Base-by-base conservation (phyloP, 2,888 invertebrate species). In the Anorthoa munda region DNA sequence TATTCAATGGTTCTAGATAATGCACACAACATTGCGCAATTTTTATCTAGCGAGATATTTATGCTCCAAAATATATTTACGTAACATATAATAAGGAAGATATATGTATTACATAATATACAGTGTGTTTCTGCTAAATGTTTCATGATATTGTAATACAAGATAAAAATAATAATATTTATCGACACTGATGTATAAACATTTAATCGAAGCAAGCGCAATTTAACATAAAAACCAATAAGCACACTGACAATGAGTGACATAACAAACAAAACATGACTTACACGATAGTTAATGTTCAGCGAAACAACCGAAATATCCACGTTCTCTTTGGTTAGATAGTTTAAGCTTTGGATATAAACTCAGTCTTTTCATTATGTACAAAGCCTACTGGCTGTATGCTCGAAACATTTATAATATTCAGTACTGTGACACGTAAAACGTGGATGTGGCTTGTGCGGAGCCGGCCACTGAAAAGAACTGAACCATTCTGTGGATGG, bases 371-470 rank as follows among this genome's bases (percentile, higher is more conserved):
- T 91, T 95, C 94, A 92, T 93, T 93, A 96, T 96, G 90, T 96
- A 96, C 96, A 96, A 92, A 88, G 93, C 93, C 93, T 91, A 91
- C 83, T 80, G 90, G 92, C 91, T 88, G 89, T 89, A 89, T 90
- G 90, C 87, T 90, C 88, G 88, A 86, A 93, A 91, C 85, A 88
- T 89, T 89, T 89, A 90, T 90, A 86, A 91, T 91, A 87, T 88
- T 96, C 95, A 97, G 94, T 96, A 97, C 93, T 97, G 96, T 92
- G 97, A 97, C 92, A 97, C 97, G 95, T 97, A 97, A 97, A 97
- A 97, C 94, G 97, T 97, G 92, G 97, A 97, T 82, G 96, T 96
- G 96, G 97, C 97, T 94, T 97, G 96, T 92, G 97, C 94, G 90
- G 97, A 96, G 95, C 97, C 97, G 93, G 96, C 95, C 93, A 97